A percentile compares a stretch with the other conserved stretches of the same genome.
Conservation (phyloP, 2,888 invertebrate species). For the Melanostoma scalare region DNA sequence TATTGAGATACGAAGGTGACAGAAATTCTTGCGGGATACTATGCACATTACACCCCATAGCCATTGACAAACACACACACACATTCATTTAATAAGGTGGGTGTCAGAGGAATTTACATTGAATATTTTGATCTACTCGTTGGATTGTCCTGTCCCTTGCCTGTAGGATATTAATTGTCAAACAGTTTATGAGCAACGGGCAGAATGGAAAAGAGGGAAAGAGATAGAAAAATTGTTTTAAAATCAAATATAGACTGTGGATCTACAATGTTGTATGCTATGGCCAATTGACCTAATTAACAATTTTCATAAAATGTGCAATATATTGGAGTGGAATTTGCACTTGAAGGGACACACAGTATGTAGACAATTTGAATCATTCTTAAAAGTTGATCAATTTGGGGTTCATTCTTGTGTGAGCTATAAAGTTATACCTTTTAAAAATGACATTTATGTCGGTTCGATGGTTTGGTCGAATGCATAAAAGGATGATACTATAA, state of each 20-base stretch:
- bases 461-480: no score
- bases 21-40: constrained; percentile 28
- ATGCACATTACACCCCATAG: not conserved
- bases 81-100: constrained; percentile 10
- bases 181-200: constrained; percentile 2
- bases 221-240: constrained; percentile 1
- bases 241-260: constrained; percentile 17
- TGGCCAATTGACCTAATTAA: constrained; percentile 41
- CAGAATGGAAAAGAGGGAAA: not conserved
- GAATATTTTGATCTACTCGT: constrained; percentile 22
- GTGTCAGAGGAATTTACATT: constrained; percentile 31
- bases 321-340: constrained; percentile 1
- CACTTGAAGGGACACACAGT: not conserved
- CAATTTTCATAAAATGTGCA: constrained; percentile 21
- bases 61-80: not conserved
- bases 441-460: no score
- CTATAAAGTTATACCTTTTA: no score
- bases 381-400: no score
- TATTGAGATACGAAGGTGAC: constrained; percentile 9
- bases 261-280: constrained; percentile 29
- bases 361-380: no score
- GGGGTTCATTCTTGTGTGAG: no score
- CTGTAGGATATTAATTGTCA: constrained; percentile 35
- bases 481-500: no score
- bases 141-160: constrained; percentile 16